A percentile compares a stretch with the other conserved stretches of the same genome.
Evolutionary conservation across 2,888 invertebrate genomes (phyloP).

Genomic region (Eristalis intricaria): DNA sequence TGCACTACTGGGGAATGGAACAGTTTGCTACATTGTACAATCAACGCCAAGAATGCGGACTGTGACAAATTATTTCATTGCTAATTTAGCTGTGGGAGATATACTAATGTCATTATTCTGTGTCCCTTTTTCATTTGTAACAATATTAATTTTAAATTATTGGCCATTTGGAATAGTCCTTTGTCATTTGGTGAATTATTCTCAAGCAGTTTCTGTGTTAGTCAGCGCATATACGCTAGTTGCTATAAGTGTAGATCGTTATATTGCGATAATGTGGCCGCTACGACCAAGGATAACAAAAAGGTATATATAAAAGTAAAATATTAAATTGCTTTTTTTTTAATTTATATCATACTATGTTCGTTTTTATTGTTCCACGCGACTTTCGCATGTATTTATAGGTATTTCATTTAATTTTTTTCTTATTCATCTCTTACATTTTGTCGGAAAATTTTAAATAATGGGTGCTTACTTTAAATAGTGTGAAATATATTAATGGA

Average conservation of each 20-base stretch:
- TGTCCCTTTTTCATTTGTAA: constrained; percentile 94
- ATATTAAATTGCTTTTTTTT: background rate
- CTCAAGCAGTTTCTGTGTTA: constrained; percentile 90
- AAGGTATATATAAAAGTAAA: constrained; percentile 78
- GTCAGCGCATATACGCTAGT: constrained; percentile 95
- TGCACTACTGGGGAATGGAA: constrained; percentile 88
- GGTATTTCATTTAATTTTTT: background rate
- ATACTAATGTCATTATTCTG: constrained; percentile 95
- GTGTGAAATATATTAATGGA: too few relatives aligned
- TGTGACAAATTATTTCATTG: constrained; percentile 95
- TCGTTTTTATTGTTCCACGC: background rate
- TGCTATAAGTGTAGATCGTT: constrained; percentile 94
- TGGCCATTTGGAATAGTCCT: constrained; percentile 94
- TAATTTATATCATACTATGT: background rate
- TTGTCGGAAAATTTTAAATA: too few relatives aligned
- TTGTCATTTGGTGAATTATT: constrained; percentile 92
- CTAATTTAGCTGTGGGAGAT: constrained; percentile 94
- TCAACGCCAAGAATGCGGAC: constrained; percentile 93
- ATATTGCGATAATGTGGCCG: constrained; percentile 95
- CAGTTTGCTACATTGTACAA: constrained; percentile 93
- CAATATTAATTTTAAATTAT: constrained; percentile 89
- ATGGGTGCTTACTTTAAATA: too few relatives aligned
- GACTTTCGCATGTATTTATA: too few relatives aligned
- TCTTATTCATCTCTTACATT: too few relatives aligned
- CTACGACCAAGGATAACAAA: constrained; percentile 90